Conservation (phyloP, 2,113 vertebrate species). For the Ellobius talpinus region DNA sequence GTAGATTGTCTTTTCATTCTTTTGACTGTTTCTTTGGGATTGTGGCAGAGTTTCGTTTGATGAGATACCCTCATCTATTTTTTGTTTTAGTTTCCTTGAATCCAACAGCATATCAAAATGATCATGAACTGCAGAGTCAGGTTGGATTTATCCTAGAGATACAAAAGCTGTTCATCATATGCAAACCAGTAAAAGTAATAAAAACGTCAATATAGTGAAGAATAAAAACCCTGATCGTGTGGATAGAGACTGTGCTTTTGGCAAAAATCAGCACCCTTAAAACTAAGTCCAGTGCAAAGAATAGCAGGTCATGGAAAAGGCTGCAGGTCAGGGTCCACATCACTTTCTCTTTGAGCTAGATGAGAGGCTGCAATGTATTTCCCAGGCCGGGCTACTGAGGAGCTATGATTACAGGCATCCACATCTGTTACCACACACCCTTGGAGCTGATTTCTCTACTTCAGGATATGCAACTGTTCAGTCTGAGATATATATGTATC, state of each 20-base stretch:
- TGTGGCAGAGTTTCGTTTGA: not conserved
- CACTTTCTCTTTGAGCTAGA: not conserved
- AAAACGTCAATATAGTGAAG: not conserved
- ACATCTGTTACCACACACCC: not conserved
- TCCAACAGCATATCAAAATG: not conserved
- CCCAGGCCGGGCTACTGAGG: not conserved
- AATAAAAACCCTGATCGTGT: not conserved
- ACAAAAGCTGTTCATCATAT: not conserved
- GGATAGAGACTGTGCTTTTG: not conserved
- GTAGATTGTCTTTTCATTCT: not conserved
- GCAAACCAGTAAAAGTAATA: not conserved
- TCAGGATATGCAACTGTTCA: not conserved
- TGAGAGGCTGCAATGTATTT: not conserved
- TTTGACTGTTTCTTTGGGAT: not conserved
- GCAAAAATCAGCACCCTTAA: not conserved
- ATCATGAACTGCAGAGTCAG: not conserved
- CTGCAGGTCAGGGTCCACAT: not conserved
- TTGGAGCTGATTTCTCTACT: constrained; percentile 1
- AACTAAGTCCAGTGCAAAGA: not conserved
- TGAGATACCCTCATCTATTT: not conserved
- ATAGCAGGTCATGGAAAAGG: not conserved
- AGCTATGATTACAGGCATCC: not conserved
- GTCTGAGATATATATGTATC: no score
- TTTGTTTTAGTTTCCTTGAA: not conserved
- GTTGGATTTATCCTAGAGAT: not conserved